A percentile compares a stretch with the other conserved stretches of the same genome.
These are phyloP conservation scores for Heliocidaris tuberculata DNA, from an alignment of 35 echinoderm and acorn worm genomes.

Conservation along the genomic window DNA sequence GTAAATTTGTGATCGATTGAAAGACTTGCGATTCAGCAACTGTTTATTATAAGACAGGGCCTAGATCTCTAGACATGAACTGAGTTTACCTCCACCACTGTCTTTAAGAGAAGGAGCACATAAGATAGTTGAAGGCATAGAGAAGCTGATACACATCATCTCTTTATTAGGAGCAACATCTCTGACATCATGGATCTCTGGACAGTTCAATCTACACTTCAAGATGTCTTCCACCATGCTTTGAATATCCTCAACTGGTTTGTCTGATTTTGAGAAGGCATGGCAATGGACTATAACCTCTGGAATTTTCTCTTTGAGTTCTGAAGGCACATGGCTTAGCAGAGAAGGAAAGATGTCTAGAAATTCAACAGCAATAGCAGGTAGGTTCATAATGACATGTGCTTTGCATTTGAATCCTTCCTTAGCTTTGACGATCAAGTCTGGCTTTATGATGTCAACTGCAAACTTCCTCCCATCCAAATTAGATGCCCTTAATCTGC, in stretches of 20 bases:
- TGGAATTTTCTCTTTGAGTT: conserved; percentile 41
- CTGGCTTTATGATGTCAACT: conserved; percentile 55
- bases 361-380: conserved; percentile 89
- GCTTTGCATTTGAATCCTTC: conserved; percentile 30
- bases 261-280: conserved; percentile 84
- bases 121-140: conserved; percentile 56
- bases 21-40: too few relatives aligned
- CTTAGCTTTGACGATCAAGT: conserved; percentile 48
- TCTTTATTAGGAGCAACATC: conserved; percentile 98
- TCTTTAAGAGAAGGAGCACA: conserved; percentile 27
- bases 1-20: too few relatives aligned
- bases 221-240: conserved; percentile 58
- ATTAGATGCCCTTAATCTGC: conserved; percentile 56
- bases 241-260: conserved; percentile 51
- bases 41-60: too few relatives aligned
- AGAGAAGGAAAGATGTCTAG: conserved; percentile 73
- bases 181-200: conserved; percentile 79
- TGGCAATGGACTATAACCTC: conserved; percentile 79
- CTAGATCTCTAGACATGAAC: too few relatives aligned
- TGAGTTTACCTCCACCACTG: neutral
- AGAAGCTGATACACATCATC: conserved; percentile 92
- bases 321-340: conserved; percentile 37
- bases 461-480: conserved; percentile 88
- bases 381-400: conserved; percentile 92
- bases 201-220: conserved; percentile 31